These are phyloP conservation scores for Anaspis maculata DNA, from an alignment of 2,888 invertebrate genomes.

Conservation along the genomic window DNA sequence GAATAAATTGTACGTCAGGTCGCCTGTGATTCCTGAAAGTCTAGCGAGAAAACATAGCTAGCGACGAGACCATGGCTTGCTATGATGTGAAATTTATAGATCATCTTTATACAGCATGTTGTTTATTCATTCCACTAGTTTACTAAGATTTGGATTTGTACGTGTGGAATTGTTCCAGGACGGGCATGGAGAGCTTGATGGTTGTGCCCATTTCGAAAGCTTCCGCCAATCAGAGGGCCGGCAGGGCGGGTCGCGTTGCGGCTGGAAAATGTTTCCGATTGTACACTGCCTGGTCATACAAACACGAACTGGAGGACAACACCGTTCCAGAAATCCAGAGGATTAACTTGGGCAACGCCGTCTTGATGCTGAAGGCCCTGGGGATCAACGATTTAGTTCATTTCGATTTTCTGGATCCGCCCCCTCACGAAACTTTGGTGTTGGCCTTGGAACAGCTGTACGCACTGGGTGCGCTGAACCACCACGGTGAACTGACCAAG, in stretches of 20 bases:
- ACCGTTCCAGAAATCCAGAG: slow-evolving; percentile 98
- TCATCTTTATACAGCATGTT: too few relatives aligned
- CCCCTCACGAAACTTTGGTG: slow-evolving; percentile 87
- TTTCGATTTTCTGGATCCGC: slow-evolving; percentile 98
- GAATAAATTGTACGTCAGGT: too few relatives aligned
- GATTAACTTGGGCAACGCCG: slow-evolving; percentile 95
- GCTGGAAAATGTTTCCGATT: slow-evolving; percentile 97
- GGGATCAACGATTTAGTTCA: slow-evolving; percentile 97
- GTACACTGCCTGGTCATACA: slow-evolving; percentile 98
- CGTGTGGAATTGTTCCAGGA: too few relatives aligned
- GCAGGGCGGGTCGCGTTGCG: slow-evolving; percentile 90
- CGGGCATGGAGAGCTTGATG: slow-evolving; percentile 97
- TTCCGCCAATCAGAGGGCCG: slow-evolving; percentile 96
- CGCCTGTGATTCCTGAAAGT: too few relatives aligned
- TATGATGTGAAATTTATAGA: too few relatives aligned
- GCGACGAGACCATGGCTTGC: too few relatives aligned
- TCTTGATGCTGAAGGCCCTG: slow-evolving; percentile 89
- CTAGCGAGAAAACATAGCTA: too few relatives aligned
- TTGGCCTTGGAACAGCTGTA: slow-evolving; percentile 87
- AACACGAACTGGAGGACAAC: slow-evolving; percentile 96
- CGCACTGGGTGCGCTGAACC: slow-evolving; percentile 94
- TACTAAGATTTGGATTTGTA: too few relatives aligned
- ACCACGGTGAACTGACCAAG: slow-evolving; percentile 94
- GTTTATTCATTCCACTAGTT: too few relatives aligned
- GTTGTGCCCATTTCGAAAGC: slow-evolving; percentile 98